Evolutionary conservation across 35 echinoderm and acorn worm genomes (phyloP).

Genomic region (Lytechinus variegatus): DNA sequence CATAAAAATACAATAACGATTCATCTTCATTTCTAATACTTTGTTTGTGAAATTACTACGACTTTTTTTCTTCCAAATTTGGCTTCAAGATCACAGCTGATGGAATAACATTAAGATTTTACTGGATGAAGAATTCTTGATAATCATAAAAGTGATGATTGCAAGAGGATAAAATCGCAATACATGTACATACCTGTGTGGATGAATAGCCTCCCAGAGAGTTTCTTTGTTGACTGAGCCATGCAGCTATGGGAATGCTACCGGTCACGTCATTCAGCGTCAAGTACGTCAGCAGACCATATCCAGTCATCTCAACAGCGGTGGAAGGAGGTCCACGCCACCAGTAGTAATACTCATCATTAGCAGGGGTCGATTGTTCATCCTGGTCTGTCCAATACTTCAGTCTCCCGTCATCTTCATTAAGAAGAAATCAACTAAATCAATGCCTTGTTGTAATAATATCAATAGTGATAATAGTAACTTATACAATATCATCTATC

Average conservation of each 20-base stretch:
- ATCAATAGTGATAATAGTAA: no score
- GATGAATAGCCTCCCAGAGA: conserved; percentile 81
- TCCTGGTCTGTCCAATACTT: conserved; percentile 59
- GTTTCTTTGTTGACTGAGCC: conserved; percentile 84
- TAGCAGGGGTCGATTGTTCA: neutral
- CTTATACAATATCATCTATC: no score
- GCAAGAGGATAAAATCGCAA: no score
- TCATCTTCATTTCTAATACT: no score
- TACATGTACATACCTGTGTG: conserved; percentile 72
- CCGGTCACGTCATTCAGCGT: conserved; percentile 43
- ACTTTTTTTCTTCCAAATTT: no score
- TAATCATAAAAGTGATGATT: no score
- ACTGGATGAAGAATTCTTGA: no score
- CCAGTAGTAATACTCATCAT: conserved; percentile 53
- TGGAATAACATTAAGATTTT: no score
- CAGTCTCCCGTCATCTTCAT: conserved; percentile 53
- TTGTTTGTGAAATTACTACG: no score
- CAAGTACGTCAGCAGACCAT: conserved; percentile 73
- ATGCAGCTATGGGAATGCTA: conserved; percentile 50
- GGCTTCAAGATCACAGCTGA: no score
- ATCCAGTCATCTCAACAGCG: conserved; percentile 88
- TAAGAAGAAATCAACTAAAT: neutral
- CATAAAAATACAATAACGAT: no score
- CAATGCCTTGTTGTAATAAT: no score
- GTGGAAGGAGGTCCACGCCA: conserved; percentile 69